Percentiles rank a stretch among this genome's conserved stretches.
These are phyloP conservation scores for Miichthys miiuy DNA, from an alignment of 2,797 vertebrate genomes.

Conservation along the genomic window DNA sequence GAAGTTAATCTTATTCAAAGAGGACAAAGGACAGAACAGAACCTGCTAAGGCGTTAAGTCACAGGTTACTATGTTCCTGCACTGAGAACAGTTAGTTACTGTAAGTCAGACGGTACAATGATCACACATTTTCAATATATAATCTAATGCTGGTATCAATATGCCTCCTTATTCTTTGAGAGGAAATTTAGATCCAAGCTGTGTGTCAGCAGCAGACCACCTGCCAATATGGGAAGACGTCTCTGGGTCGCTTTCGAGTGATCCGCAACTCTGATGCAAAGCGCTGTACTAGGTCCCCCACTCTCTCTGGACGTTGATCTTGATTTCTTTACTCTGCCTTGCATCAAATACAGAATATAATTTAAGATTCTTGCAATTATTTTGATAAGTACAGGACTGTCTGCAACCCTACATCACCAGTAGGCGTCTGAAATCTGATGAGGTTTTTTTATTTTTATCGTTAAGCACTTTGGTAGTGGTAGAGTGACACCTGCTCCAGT, in stretches of 20 bases:
- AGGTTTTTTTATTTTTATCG: not conserved
- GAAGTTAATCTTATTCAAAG: not conserved
- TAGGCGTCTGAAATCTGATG: not conserved
- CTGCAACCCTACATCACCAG: not conserved
- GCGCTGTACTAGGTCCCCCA: not conserved
- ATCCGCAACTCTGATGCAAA: not conserved
- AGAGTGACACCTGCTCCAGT: not conserved
- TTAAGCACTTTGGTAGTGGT: not conserved
- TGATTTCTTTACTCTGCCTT: not conserved
- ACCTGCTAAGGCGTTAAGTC: not conserved
- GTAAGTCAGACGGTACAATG: not conserved
- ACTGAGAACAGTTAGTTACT: not conserved
- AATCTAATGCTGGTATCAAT: conserved; percentile 2
- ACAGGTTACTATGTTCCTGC: not conserved
- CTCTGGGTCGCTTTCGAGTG: not conserved
- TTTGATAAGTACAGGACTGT: not conserved
- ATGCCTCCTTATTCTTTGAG: not conserved
- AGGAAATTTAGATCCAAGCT: not conserved
- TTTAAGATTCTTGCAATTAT: too few relatives aligned
- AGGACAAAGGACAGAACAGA: not conserved
- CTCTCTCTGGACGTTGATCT: not conserved
- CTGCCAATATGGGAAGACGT: not conserved
- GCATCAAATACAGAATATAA: not conserved
- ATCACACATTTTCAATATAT: conserved; percentile 19
- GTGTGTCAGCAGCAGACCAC: not conserved